Base-by-base conservation (phyloP, 2,888 invertebrate genomes). In the Bursaphelenchus okinawaensis region DNA sequence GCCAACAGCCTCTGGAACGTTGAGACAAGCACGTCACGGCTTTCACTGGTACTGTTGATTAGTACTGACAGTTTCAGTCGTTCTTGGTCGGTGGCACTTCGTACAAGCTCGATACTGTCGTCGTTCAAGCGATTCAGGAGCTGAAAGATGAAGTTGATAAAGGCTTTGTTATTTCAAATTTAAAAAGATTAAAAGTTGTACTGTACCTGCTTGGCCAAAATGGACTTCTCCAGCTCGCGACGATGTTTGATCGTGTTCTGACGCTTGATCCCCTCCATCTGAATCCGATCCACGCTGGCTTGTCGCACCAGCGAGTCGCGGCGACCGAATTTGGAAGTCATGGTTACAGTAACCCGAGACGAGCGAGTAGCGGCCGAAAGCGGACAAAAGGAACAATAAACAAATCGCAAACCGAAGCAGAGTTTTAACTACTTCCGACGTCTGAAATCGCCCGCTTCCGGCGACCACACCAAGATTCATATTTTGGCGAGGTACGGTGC, bases 81-180 rank as follows among this genome's bases (percentile, higher is more conserved):
- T 7, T 67, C 65, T 4, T 67, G 64, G 26, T 70, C 68, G 16
- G 57, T 65, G 12, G 76, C 74, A 6, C 71, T 56, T 66, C 73
- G 75, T 16, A 82, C 74, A 23, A 82, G 66, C 26, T 80, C 77
- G 16, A 82, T 72, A 0, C 78, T 77, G 52, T 80, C 79, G 60
- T 82, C 82, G 63, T 81, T 80, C 3, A 81, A 70, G 23, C 74
- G 68, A 59, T 77, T 70, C 7, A 82, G 65, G 16, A 81, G 70
- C 79, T 78, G 54, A 59, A 72, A 9, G 6, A n/a, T n/a, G n/a
- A n/a, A n/a, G n/a, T n/a, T n/a, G n/a, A n/a, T n/a, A n/a, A n/a
- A n/a, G n/a, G n/a, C n/a, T n/a, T n/a, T n/a, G n/a, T n/a, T n/a
- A n/a, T 26, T 55, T 9, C n/a, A 58, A 59, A 19, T 8, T 27